Evolutionary conservation across 2,797 vertebrate genomes (phyloP), one percentile per base, ranked within the genome.

Genomic region (Pempheris klunzingeri): DNA sequence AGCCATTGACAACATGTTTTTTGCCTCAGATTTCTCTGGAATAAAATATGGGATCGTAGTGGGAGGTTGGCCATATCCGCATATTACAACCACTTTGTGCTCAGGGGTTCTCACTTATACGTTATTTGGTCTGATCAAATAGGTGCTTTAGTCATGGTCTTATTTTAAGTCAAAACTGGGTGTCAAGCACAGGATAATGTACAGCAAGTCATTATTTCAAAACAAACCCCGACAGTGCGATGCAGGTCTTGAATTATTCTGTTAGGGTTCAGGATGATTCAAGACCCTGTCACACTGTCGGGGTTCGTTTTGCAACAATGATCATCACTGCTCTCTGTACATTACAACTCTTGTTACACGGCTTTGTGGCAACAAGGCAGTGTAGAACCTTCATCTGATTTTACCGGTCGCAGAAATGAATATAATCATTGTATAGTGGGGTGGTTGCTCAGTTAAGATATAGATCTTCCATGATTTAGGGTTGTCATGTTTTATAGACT

Each of bases 11-110:
- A 39, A 36, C 20, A 53, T 38, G 26, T 44, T 74, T 49, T 76
- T 80, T 76, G 76, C 38, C 1, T 24, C 28, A 17, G n/a, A 50
- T 72, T 66, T 74, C 4, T 44, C 49, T 77, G 34, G 77, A 71
- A 77, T 76, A n/a, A 67, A 71, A 83, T 78, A 20, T 30, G 39
- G 7, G 74, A 71, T 49, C 18, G 18, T 12, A 59, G 7, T 34
- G 10, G 4, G 26, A 84, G 52, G 47, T 47, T 64, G 20, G 58
- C 12, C 24, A 64, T 58, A 78, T 70, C 11, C 46, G 10, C 24
- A 38, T 59, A 58, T 53, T 3, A 32, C 44, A 70, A 36, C 26
- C 28, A 7, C 36, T 62, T 13, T 66, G 20, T 57, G 4, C 5
- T 65, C 30, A 62, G 3, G 0, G 12, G 49, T 41, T 69, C 26